phyloP scores from a whole-genome alignment of 2,113 vertebrate species.

The Corapipo altera region DNA sequence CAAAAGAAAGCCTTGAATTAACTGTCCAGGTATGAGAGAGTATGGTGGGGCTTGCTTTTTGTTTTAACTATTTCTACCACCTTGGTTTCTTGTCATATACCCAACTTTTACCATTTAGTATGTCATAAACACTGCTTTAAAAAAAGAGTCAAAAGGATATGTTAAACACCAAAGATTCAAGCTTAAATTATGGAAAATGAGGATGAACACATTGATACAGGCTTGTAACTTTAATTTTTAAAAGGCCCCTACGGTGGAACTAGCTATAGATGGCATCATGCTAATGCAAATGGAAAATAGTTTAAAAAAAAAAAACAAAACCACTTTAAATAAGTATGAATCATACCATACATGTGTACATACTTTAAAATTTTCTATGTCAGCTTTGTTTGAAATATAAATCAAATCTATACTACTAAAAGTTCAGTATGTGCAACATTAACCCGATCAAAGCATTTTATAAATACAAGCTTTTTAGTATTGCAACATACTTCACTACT shows the following conservation, averaged over 20 bases:
- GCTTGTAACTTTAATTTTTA: conserved; percentile 72
- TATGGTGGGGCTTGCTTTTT: neutral
- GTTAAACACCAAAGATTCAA: conserved; percentile 31
- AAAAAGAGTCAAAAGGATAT: neutral
- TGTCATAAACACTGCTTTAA: neutral
- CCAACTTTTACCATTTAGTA: neutral
- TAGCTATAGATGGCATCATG: conserved; percentile 69
- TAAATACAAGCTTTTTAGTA: conserved; percentile 76
- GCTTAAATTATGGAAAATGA: conserved; percentile 67
- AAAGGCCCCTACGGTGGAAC: conserved; percentile 62
- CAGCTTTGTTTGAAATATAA: conserved; percentile 68
- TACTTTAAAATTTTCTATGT: neutral
- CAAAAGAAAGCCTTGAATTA: neutral
- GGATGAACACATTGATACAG: conserved; percentile 67
- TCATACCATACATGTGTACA: conserved; percentile 54
- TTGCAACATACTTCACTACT: conserved; percentile 69
- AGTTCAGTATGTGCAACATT: conserved; percentile 68
- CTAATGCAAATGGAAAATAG: conserved; percentile 69
- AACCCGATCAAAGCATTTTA: conserved; percentile 73
- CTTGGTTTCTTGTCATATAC: neutral
- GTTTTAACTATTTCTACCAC: neutral
- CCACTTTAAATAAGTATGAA: conserved; percentile 69
- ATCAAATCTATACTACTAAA: conserved; percentile 64
- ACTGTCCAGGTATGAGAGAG: neutral
- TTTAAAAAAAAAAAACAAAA: neutral